Conservation (phyloP, 2,888 invertebrate genomes). For the Andrena dorsata region DNA sequence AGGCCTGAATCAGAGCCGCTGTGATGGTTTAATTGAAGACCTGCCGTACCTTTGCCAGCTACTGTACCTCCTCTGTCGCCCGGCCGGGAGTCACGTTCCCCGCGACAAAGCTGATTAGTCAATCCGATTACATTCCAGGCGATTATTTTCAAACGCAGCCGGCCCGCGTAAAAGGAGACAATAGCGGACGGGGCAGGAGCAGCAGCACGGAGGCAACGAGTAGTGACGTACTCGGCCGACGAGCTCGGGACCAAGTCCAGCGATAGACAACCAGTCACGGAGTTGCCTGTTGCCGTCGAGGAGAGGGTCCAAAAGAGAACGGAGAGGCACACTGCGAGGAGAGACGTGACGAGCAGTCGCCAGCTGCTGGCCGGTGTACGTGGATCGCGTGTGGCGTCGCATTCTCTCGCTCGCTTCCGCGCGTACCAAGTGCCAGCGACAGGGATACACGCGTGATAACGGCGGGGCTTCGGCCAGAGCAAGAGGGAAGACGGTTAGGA, state of each 20-base stretch:
- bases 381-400: constrained; percentile 59
- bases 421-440: constrained; percentile 12
- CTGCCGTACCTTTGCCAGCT: no score
- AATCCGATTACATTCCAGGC: not conserved
- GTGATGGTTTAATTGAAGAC: no score
- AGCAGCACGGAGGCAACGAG: constrained; percentile 7
- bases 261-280: constrained; percentile 52
- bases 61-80: no score
- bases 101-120: not conserved
- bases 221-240: constrained; percentile 12
- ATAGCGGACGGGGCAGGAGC: not conserved
- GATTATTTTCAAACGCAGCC: not conserved
- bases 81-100: no score
- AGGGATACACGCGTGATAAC: constrained; percentile 19
- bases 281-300: constrained; percentile 33
- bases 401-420: not conserved
- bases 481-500: not conserved
- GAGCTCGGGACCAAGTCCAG: constrained; percentile 69
- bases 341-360: constrained; percentile 74
- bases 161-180: not conserved
- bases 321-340: constrained; percentile 34
- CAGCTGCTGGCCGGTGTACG: constrained; percentile 78
- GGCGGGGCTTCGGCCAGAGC: not conserved
- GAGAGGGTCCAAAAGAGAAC: constrained; percentile 61
- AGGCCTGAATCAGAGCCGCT: no score